Percentiles rank a stretch among this genome's conserved stretches.
Evolutionary conservation across 2,113 vertebrate species (phyloP).

Genomic region (Psittacula cyanocephala): DNA sequence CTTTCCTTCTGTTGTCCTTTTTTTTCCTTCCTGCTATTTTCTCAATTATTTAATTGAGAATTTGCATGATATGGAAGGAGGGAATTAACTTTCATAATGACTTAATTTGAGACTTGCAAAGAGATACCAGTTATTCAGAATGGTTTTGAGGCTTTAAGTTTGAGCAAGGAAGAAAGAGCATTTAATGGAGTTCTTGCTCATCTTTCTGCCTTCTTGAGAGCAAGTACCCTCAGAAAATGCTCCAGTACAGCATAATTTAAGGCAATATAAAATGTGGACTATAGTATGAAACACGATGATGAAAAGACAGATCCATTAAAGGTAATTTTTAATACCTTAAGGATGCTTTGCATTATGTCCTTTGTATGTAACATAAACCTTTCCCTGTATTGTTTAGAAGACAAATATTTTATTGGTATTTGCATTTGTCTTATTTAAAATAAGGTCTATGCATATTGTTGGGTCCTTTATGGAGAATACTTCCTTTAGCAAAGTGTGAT

Average conservation of each 20-base stretch:
- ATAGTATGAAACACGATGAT: neutral
- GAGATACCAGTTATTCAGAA: neutral
- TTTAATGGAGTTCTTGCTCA: neutral
- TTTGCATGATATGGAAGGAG: neutral
- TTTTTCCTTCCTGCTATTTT: neutral
- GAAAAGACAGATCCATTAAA: neutral
- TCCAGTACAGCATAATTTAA: rapidly evolving
- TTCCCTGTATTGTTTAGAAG: neutral
- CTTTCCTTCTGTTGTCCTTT: neutral
- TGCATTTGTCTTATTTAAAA: neutral
- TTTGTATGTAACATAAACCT: neutral
- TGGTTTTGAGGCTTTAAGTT: neutral
- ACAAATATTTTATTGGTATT: neutral
- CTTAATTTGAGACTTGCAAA: neutral
- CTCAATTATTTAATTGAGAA: slow-evolving; percentile 16
- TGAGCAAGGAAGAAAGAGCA: neutral
- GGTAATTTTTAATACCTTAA: neutral
- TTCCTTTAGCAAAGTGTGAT: neutral
- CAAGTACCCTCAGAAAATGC: neutral
- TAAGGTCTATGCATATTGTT: neutral
- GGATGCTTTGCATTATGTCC: neutral
- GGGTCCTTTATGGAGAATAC: neutral
- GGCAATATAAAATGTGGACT: neutral
- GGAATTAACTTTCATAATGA: neutral
- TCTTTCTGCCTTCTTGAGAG: neutral